Evolutionary conservation across 1,140 invertebrate genomes (phyloP).

Genomic region (Druon quercuslanigerum): DNA sequence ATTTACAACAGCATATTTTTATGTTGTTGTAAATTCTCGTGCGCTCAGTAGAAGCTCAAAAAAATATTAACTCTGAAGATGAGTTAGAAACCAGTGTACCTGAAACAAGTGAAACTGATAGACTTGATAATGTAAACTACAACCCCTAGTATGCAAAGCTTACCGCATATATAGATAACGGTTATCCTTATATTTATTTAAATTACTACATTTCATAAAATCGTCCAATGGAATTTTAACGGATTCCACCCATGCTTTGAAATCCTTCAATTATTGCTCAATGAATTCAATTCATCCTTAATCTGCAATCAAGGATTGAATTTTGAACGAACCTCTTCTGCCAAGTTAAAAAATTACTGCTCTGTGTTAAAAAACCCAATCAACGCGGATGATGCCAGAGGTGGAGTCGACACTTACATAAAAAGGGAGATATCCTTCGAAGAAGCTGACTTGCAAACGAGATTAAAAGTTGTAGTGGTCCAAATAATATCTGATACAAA

Average conservation of each 20-base stretch:
- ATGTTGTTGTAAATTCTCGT: too few relatives aligned
- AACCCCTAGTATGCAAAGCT: too few relatives aligned
- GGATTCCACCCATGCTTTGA: background rate
- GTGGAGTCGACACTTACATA: conserved; percentile 54
- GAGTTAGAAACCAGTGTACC: too few relatives aligned
- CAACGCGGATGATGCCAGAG: conserved; percentile 49
- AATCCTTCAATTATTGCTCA: background rate
- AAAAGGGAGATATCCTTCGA: conserved; percentile 43
- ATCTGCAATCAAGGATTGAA: conserved; percentile 59
- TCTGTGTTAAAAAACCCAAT: conserved; percentile 48
- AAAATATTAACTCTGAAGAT: too few relatives aligned
- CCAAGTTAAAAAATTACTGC: conserved; percentile 43
- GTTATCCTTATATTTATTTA: too few relatives aligned
- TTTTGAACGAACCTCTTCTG: conserved; percentile 45
- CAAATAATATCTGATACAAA: conserved; percentile 41
- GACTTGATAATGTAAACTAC: too few relatives aligned
- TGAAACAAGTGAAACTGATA: too few relatives aligned
- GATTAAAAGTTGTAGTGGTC: conserved; percentile 56
- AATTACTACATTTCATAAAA: too few relatives aligned
- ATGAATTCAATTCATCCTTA: background rate
- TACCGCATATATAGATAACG: too few relatives aligned
- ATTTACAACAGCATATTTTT: too few relatives aligned
- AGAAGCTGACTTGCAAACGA: conserved; percentile 53
- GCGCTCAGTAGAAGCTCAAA: too few relatives aligned
- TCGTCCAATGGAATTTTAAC: too few relatives aligned